Evolutionary conservation across 2,113 vertebrate species (phyloP).

Genomic region (Dendropsophus ebraccatus): DNA sequence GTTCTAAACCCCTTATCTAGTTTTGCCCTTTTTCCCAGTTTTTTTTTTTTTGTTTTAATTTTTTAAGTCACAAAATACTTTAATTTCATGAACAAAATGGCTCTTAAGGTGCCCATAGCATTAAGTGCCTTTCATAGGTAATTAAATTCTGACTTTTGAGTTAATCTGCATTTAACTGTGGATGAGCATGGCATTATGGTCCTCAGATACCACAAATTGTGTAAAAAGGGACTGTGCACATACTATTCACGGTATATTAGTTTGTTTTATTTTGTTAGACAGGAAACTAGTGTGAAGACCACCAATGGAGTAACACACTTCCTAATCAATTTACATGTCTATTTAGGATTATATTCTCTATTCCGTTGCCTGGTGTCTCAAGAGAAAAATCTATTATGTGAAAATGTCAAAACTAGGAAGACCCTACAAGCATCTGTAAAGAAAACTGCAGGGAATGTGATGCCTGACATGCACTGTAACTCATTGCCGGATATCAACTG

Average conservation of each 20-base stretch:
- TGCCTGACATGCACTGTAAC: conserved; percentile 31
- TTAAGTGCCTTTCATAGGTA: too few relatives aligned
- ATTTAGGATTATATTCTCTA: conserved; percentile 1
- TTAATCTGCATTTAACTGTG: too few relatives aligned
- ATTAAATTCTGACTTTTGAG: too few relatives aligned
- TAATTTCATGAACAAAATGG: too few relatives aligned
- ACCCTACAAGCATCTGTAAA: conserved; percentile 10
- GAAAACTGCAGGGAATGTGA: conserved; percentile 43
- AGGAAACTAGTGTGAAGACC: conserved; percentile 20
- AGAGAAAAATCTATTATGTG: conserved; percentile 41
- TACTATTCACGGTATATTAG: background rate
- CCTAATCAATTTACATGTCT: conserved; percentile 50
- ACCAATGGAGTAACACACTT: conserved; percentile 41
- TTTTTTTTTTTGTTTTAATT: background rate
- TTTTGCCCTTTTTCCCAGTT: too few relatives aligned
- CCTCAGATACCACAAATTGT: too few relatives aligned
- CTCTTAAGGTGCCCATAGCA: too few relatives aligned
- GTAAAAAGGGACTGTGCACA: too few relatives aligned
- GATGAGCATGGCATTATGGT: too few relatives aligned
- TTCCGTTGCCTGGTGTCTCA: background rate
- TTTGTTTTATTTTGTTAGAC: background rate
- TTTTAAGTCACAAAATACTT: too few relatives aligned
- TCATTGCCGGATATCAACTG: conserved; percentile 49
- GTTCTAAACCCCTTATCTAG: too few relatives aligned
- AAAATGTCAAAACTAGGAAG: conserved; percentile 46